Evolutionary conservation across 2,888 invertebrate species (phyloP).

Genomic region (Sphaerophoria taeniata): DNA sequence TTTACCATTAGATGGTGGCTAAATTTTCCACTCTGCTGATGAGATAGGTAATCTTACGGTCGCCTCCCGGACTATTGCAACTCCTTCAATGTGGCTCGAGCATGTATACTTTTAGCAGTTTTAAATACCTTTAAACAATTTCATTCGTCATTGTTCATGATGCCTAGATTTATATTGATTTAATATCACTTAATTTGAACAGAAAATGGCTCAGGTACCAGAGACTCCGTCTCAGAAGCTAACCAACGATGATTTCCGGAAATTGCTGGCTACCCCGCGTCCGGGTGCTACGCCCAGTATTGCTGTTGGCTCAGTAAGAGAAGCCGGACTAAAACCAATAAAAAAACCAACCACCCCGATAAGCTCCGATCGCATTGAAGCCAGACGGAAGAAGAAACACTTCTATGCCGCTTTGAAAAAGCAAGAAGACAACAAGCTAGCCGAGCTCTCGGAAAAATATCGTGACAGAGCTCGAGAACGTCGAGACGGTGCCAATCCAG

Average conservation of each 20-base stretch:
- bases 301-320: constrained; percentile 51
- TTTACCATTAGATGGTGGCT: too few relatives aligned
- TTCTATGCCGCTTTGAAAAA: constrained; percentile 97
- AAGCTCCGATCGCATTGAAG: constrained; percentile 74
- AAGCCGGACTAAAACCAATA: constrained; percentile 56
- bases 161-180: background rate
- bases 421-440: constrained; percentile 97
- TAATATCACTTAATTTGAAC: background rate
- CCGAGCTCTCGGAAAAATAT: constrained; percentile 96
- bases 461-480: constrained; percentile 95
- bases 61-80: too few relatives aligned
- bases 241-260: constrained; percentile 98
- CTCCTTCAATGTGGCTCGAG: too few relatives aligned
- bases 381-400: constrained; percentile 93
- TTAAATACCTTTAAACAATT: too few relatives aligned
- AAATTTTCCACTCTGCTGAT: too few relatives aligned
- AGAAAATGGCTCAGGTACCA: constrained; percentile 51
- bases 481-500: constrained; percentile 92
- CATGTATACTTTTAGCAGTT: too few relatives aligned
- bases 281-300: constrained; percentile 84
- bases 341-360: constrained; percentile 50
- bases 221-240: constrained; percentile 89
- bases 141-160: too few relatives aligned
- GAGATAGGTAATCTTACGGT: too few relatives aligned
- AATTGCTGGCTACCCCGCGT: constrained; percentile 96